Percentiles rank a stretch among this genome's conserved stretches.
Conservation (phyloP, 2,797 vertebrate genomes). For the Tauraco hartlaubi region DNA sequence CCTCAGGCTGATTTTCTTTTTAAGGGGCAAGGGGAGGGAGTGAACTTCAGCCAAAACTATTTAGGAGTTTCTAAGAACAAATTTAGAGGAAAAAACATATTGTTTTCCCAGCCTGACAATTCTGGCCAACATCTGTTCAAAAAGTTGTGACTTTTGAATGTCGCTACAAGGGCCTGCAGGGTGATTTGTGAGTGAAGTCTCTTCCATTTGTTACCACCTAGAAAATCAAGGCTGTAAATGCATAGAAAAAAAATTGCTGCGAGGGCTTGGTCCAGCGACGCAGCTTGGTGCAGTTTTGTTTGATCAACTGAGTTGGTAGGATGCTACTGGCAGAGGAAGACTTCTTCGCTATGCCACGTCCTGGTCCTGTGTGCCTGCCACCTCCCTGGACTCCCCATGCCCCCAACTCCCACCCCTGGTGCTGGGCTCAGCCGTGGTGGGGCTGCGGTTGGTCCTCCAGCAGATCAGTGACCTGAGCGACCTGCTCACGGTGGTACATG, state of each 20-base stretch:
- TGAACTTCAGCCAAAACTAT: background rate
- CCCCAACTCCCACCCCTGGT: background rate
- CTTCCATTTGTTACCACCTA: background rate
- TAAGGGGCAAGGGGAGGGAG: background rate
- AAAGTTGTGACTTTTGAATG: background rate
- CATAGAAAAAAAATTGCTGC: background rate
- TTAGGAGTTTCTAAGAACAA: background rate
- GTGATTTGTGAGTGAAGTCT: background rate
- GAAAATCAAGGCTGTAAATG: background rate
- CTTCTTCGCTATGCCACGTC: rapidly evolving
- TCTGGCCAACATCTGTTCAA: background rate
- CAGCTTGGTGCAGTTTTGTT: background rate
- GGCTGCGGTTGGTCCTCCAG: no score
- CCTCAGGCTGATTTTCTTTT: conserved; percentile 4
- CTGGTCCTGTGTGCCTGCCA: background rate
- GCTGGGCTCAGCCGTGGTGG: background rate
- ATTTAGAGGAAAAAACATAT: background rate
- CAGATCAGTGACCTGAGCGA: background rate
- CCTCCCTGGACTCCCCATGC: background rate
- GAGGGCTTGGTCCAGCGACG: background rate
- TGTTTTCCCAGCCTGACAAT: background rate
- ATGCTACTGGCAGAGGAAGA: background rate
- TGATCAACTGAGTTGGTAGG: background rate
- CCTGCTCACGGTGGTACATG: rapidly evolving
- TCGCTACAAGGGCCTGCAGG: rapidly evolving